These are phyloP conservation scores for Chaunax sp. DNA, from an alignment of 2,797 vertebrate genomes.

Conservation along the genomic window DNA sequence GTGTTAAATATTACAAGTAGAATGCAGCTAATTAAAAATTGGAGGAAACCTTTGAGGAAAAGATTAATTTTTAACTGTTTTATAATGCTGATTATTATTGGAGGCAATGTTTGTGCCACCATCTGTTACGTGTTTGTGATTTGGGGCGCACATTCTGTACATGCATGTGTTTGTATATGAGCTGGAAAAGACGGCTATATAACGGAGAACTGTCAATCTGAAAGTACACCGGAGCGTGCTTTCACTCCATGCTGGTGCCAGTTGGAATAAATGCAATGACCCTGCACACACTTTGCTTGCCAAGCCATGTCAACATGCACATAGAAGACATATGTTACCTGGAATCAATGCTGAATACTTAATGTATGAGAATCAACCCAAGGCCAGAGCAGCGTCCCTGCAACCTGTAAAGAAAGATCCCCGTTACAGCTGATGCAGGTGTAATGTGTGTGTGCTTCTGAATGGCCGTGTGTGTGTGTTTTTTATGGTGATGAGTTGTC, in stretches of 20 bases:
- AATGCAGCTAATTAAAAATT: constrained; percentile 17
- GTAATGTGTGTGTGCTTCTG: constrained; percentile 3
- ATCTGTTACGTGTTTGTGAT: constrained; percentile 38
- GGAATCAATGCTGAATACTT: constrained; percentile 29
- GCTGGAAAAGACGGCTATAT: neutral
- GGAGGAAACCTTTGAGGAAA: constrained; percentile 16
- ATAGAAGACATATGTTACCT: constrained; percentile 11
- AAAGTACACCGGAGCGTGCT: constrained; percentile 10
- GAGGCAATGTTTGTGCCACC: constrained; percentile 37
- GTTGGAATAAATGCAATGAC: constrained; percentile 39
- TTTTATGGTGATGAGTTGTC: constrained; percentile 66
- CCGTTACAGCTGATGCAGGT: neutral
- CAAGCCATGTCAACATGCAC: constrained; percentile 29
- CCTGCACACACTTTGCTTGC: constrained; percentile 37
- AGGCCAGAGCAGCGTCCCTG: constrained; percentile 15
- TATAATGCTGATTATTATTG: constrained; percentile 36
- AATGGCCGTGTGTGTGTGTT: constrained; percentile 14
- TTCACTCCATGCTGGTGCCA: constrained; percentile 5
- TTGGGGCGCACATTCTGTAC: neutral
- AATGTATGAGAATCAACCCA: constrained; percentile 29
- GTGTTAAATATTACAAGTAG: constrained; percentile 11
- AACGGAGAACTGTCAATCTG: neutral
- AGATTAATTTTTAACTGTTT: constrained; percentile 37
- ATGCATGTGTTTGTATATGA: neutral
- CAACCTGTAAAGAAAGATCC: constrained; percentile 28